phyloP scores from a whole-genome alignment of 2,113 vertebrate species.

The Ovis canadensis region DNA sequence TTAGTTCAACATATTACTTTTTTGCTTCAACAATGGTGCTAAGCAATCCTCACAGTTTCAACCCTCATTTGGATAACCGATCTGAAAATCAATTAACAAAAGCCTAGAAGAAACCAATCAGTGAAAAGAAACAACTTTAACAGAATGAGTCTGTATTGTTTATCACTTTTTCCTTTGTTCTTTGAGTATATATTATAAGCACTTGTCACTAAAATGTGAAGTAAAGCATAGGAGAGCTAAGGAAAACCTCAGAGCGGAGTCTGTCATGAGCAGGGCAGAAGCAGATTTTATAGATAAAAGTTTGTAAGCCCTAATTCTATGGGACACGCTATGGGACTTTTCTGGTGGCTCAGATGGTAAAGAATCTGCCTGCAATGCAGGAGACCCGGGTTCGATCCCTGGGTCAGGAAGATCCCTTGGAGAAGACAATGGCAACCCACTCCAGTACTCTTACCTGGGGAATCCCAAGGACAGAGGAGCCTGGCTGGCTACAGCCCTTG shows the following conservation, averaged over 20 bases:
- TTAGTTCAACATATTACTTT: neutral
- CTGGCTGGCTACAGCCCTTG: neutral
- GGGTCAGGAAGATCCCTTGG: neutral
- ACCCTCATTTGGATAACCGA: neutral
- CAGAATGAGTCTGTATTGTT: neutral
- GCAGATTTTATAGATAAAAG: neutral
- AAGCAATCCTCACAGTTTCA: neutral
- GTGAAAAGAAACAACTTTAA: neutral
- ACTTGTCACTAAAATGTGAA: neutral
- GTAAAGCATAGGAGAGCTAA: neutral
- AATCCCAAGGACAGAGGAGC: neutral
- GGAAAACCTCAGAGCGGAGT: neutral
- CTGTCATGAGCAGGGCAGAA: neutral
- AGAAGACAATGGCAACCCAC: neutral
- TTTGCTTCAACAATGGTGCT: neutral
- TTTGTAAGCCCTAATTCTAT: neutral
- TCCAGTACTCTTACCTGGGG: neutral
- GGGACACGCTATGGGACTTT: neutral
- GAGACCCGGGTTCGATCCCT: neutral
- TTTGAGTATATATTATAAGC: neutral
- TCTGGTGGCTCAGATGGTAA: neutral
- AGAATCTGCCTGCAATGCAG: neutral
- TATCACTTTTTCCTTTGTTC: neutral
- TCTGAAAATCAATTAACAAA: neutral
- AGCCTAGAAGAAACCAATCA: neutral